phyloP scores from a whole-genome alignment of 1,140 invertebrate genomes.

The Drosophila tristis region DNA sequence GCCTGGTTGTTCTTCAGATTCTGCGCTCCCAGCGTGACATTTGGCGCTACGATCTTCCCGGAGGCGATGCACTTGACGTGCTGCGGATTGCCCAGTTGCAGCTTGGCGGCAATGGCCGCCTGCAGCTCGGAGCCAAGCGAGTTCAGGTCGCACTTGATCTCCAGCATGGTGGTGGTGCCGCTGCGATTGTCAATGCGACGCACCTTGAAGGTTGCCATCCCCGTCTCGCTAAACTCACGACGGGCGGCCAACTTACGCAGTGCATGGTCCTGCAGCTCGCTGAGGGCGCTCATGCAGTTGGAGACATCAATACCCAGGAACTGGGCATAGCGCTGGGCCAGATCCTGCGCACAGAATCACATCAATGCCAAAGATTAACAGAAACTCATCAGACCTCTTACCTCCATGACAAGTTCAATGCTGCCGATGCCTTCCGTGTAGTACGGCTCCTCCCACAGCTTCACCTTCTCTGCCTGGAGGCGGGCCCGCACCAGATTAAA shows the following conservation, averaged over 20 bases:
- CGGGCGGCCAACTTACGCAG: conserved; percentile 88
- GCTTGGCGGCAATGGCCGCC: conserved; percentile 85
- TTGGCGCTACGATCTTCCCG: conserved; percentile 87
- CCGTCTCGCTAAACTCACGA: conserved; percentile 87
- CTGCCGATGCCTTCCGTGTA: conserved; percentile 84
- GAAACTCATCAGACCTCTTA: conserved; percentile 42
- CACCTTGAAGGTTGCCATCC: conserved; percentile 83
- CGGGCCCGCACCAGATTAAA: conserved; percentile 87
- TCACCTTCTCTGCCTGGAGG: conserved; percentile 88
- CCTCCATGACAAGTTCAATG: conserved; percentile 84
- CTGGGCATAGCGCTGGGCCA: conserved; percentile 84
- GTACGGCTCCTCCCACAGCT: conserved; percentile 90
- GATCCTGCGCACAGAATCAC: conserved; percentile 84
- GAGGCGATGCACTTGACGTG: conserved; percentile 88
- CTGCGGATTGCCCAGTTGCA: conserved; percentile 67
- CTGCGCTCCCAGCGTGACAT: conserved; percentile 85
- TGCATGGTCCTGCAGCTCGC: conserved; percentile 88
- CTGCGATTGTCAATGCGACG: conserved; percentile 65
- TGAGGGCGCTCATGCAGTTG: conserved; percentile 85
- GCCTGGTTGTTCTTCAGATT: conserved; percentile 88
- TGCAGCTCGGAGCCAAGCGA: conserved; percentile 86
- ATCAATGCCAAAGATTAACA: neutral
- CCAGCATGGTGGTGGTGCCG: conserved; percentile 69
- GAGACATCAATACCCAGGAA: conserved; percentile 85
- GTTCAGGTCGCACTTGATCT: conserved; percentile 73